Conservation (phyloP, 2,113 vertebrate genomes). For the Thermophis baileyi region DNA sequence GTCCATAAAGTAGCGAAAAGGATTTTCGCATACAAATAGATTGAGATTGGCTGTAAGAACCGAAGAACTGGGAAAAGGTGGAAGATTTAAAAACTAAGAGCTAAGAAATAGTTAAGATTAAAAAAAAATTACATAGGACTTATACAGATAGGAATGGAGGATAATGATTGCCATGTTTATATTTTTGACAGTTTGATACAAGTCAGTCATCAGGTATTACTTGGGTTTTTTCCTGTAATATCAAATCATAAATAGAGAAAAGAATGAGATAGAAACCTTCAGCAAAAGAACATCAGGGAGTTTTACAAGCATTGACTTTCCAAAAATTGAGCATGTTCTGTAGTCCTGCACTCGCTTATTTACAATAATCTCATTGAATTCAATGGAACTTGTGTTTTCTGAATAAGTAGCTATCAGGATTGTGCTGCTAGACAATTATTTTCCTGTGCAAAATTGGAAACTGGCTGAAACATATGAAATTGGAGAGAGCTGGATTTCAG, state of each 20-base stretch:
- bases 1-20: not conserved
- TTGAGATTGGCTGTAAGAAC: not conserved
- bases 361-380: not conserved
- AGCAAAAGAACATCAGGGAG: slow-evolving; percentile 13
- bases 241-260: slow-evolving; percentile 46
- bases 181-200: slow-evolving; percentile 53
- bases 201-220: slow-evolving; percentile 43
- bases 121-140: not conserved
- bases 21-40: not conserved
- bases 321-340: not conserved
- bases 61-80: not conserved
- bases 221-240: slow-evolving; percentile 28
- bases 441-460: slow-evolving; percentile 47
- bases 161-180: slow-evolving; percentile 39
- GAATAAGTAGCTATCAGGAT: not conserved
- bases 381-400: not conserved
- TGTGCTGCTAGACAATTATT: slow-evolving; percentile 31
- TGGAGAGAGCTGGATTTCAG: not conserved
- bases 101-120: not conserved
- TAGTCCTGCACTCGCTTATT: not conserved
- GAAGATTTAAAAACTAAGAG: not conserved
- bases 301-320: slow-evolving; percentile 12
- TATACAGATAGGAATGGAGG: not conserved
- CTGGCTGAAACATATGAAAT: slow-evolving; percentile 1
- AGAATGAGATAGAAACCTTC: slow-evolving; percentile 49